These are phyloP conservation scores for Propithecus perrieri DNA, from an alignment of 2,797 vertebrate genomes.

Conservation along the genomic window DNA sequence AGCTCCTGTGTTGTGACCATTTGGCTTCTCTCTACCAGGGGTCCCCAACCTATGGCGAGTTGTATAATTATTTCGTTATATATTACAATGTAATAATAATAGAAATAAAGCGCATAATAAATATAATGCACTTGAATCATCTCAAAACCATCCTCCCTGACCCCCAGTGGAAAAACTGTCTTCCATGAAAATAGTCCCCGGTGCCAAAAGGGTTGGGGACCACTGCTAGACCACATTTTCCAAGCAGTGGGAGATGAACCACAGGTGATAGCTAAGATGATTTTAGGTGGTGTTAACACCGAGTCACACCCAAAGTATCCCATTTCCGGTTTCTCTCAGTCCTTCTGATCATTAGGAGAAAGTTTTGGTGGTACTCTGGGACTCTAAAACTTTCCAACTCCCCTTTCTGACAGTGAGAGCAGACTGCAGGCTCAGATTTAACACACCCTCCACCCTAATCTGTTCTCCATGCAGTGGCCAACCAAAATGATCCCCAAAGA, in stretches of 20 bases:
- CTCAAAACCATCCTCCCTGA: too few species aligned
- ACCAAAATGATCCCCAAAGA: background rate
- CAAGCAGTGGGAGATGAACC: background rate
- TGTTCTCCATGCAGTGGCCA: background rate
- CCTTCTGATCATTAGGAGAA: background rate
- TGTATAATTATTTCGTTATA: too few species aligned
- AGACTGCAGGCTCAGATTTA: background rate
- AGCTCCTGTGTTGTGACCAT: background rate
- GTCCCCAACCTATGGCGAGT: too few species aligned
- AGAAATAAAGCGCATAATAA: too few species aligned
- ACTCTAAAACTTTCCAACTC: background rate
- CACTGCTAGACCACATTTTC: slow-evolving; percentile 13
- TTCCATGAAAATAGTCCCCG: too few species aligned
- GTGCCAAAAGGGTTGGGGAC: too few species aligned
- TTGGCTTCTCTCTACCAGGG: background rate
- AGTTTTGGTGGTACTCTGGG: background rate
- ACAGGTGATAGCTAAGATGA: background rate
- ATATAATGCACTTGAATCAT: too few species aligned
- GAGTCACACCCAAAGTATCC: background rate
- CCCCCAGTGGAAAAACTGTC: too few species aligned
- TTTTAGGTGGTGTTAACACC: slow-evolving; percentile 17
- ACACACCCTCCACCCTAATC: background rate
- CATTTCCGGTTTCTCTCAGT: background rate
- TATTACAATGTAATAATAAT: too few species aligned
- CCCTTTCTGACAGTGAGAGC: background rate